Evolutionary conservation across 2,113 vertebrate species (phyloP).

Genomic region (Barnardius zonarius): DNA sequence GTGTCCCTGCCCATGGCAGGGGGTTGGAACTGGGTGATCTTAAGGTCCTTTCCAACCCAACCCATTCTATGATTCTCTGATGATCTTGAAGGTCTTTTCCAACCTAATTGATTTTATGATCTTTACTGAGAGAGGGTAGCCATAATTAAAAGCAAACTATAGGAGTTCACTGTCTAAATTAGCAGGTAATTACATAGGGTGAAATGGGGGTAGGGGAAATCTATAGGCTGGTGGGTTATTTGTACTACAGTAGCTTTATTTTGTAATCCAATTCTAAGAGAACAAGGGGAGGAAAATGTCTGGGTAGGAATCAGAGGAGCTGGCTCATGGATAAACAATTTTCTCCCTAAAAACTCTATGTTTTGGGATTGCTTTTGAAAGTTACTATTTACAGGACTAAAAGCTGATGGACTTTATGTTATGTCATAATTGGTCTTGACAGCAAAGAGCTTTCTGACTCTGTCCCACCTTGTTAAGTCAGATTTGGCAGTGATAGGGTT

Average conservation of each 20-base stretch:
- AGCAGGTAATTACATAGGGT: neutral
- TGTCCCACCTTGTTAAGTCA: slow-evolving; percentile 10
- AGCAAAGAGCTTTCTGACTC: neutral
- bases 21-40: neutral
- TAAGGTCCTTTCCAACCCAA: neutral
- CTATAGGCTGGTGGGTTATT: neutral
- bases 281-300: neutral
- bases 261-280: neutral
- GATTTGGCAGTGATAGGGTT: neutral
- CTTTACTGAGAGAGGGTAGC: neutral
- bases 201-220: neutral
- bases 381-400: neutral
- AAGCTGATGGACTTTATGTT: neutral
- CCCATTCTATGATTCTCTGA: neutral
- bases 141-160: neutral
- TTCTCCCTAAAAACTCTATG: neutral
- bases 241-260: neutral
- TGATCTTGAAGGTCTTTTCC: neutral
- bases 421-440: neutral
- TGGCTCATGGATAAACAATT: neutral
- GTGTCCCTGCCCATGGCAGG: neutral
- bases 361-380: neutral
- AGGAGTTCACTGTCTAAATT: neutral
- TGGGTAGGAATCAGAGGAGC: neutral
- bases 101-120: neutral